Evolutionary conservation across 1,140 invertebrate genomes (phyloP), one percentile per base, ranked within the genome.

Genomic region (Drosophila erecta): DNA sequence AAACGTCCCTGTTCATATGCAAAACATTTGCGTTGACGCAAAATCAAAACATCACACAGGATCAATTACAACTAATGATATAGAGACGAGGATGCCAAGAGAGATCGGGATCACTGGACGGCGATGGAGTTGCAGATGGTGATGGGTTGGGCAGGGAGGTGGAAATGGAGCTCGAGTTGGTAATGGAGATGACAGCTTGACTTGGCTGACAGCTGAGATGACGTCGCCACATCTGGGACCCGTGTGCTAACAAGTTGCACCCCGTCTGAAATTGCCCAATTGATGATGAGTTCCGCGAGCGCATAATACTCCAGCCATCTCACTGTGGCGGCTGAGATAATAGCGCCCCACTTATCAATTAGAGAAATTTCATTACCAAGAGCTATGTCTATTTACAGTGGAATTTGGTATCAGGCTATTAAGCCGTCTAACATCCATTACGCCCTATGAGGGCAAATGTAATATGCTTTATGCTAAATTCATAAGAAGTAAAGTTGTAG

Each of bases 11-110:
- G 43, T 43, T 35, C 62, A 53, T 79, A 79, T 79, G 76, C 76
- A 85, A 86, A 81, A 58, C 66, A 59, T 79, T 75, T 87, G 84
- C 75, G 83, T 87, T 86, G 83, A 86, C 83, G 83, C 83, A 86
- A 86, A 86, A 86, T 86, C 83, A 87, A 87, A 87, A 87, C 84
- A 87, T 87, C 83, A 89, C 84, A 87, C 83, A 89, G 84, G 84
- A 89, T 89, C 84, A 89, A 89, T 89, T 89, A 89, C 84, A 89
- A 89, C 84, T 89, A 89, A 89, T 89, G 84, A 89, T 89, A 89
- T 89, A 79, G 83, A 79, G 65, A 77, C 64, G 46, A 51, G 30
- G 35, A 17, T 64, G 62, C 43, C 57, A 49, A 43, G 17, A 24
- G n/a, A 27, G 35, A 38, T 53, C 50, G 22, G 41, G 15, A 14